Conservation (phyloP, 2,888 invertebrate species). For the Congeria kusceri region DNA sequence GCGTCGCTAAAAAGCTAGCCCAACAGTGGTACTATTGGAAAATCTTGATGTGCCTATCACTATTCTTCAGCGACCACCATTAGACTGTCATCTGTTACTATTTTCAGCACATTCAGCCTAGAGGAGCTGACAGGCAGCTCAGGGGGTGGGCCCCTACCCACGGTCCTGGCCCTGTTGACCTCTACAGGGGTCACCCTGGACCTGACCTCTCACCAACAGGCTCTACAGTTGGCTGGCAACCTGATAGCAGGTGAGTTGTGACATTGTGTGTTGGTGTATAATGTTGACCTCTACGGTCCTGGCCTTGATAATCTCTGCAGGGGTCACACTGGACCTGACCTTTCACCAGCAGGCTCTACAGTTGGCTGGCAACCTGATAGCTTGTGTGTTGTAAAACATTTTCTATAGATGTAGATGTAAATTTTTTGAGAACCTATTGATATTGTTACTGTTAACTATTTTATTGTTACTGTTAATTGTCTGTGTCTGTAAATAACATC, state of each 20-base stretch:
- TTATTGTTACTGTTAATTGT: no score
- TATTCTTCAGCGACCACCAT: no score
- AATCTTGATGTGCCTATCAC: no score
- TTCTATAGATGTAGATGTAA: no score
- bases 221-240: slow-evolving; percentile 87
- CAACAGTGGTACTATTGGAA: no score
- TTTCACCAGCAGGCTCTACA: slow-evolving; percentile 86
- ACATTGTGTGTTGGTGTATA: no score
- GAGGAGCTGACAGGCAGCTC: slow-evolving; percentile 86
- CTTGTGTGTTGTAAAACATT: slow-evolving; percentile 59
- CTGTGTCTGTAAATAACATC: no score
- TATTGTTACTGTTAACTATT: no score
- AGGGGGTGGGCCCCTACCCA: slow-evolving; percentile 82
- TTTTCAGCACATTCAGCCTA: slow-evolving; percentile 74
- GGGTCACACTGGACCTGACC: slow-evolving; percentile 87
- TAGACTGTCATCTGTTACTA: slow-evolving; percentile 13
- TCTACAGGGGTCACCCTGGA: slow-evolving; percentile 87
- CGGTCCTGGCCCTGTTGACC: slow-evolving; percentile 81
- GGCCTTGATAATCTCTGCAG: slow-evolving; percentile 84
- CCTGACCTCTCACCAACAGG: slow-evolving; percentile 86
- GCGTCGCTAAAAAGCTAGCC: no score
- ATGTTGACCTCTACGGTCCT: no score
- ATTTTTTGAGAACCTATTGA: no score
- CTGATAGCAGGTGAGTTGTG: slow-evolving; percentile 87
- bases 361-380: slow-evolving; percentile 88